phyloP scores from a whole-genome alignment of 2,888 invertebrate species.

The Brachylomia viminalis region DNA sequence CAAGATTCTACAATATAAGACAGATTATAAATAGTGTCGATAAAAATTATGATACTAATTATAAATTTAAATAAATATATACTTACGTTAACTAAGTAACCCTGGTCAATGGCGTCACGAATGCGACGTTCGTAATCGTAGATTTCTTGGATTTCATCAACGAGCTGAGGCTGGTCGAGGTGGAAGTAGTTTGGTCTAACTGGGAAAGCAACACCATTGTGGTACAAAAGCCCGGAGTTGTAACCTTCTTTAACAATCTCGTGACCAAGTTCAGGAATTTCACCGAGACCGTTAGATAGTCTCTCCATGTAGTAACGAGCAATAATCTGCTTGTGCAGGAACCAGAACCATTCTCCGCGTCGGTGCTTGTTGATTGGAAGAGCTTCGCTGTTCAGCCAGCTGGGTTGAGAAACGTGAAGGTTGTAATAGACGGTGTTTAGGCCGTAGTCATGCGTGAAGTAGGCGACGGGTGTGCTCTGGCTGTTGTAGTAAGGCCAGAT shows the following conservation, averaged over 20 bases:
- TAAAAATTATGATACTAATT: neutral
- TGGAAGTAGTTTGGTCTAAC: slow-evolving; percentile 91
- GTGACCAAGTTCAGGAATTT: slow-evolving; percentile 91
- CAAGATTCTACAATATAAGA: slow-evolving; percentile 78
- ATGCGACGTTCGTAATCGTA: slow-evolving; percentile 90
- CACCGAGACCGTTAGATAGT: slow-evolving; percentile 92
- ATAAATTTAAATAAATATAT: neutral
- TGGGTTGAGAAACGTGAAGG: slow-evolving; percentile 91
- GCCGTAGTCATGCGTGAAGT: slow-evolving; percentile 94
- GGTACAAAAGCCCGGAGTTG: slow-evolving; percentile 91
- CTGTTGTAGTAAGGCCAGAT: slow-evolving; percentile 89
- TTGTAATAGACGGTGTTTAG: slow-evolving; percentile 92
- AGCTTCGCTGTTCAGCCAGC: slow-evolving; percentile 91
- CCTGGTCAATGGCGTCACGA: slow-evolving; percentile 91
- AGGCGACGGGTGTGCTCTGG: slow-evolving; percentile 91
- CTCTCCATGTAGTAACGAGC: slow-evolving; percentile 94
- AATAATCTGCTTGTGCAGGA: slow-evolving; percentile 91
- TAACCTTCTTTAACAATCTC: slow-evolving; percentile 91
- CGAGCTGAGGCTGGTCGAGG: slow-evolving; percentile 84
- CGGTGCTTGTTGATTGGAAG: slow-evolving; percentile 89
- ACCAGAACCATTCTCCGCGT: slow-evolving; percentile 92
- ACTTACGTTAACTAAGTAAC: slow-evolving; percentile 86
- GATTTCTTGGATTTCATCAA: slow-evolving; percentile 84
- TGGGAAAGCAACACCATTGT: slow-evolving; percentile 92
- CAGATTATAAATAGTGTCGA: neutral